phyloP scores from a whole-genome alignment of 2,797 vertebrate genomes.

The Rhinoraja longicauda region DNA sequence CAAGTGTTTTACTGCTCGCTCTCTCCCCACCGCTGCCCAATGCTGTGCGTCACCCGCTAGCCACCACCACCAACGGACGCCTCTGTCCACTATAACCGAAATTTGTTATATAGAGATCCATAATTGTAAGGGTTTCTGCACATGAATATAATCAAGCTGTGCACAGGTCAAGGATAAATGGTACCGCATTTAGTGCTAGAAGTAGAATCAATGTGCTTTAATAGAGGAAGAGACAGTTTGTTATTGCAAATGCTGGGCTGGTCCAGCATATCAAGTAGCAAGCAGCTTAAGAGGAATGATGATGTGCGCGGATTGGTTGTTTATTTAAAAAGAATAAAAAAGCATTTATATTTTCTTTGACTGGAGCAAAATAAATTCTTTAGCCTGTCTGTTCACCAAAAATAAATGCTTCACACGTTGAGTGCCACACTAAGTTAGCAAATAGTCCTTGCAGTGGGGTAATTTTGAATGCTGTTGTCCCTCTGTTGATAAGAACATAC shows the following conservation, averaged over 20 bases:
- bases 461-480: not conserved
- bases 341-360: not conserved
- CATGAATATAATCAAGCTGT: too few species aligned
- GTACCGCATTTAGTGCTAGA: too few species aligned
- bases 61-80: too few species aligned
- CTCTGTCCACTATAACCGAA: too few species aligned
- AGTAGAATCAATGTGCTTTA: not conserved
- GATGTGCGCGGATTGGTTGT: not conserved
- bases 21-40: too few species aligned
- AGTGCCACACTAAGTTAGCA: not conserved
- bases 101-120: too few species aligned
- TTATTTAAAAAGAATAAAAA: not conserved
- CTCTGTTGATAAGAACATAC: not conserved
- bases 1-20: too few species aligned
- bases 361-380: not conserved
- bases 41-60: too few species aligned
- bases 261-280: not conserved
- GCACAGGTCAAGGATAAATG: too few species aligned
- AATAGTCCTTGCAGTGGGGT: not conserved
- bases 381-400: not conserved
- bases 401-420: not conserved
- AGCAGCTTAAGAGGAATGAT: not conserved
- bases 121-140: too few species aligned
- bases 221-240: not conserved
- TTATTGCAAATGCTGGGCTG: not conserved